Percentiles rank a stretch among this genome's conserved stretches.
These are phyloP conservation scores for Notarius quadriscutis DNA, from an alignment of 2,113 vertebrate species.

Conservation along the genomic window DNA sequence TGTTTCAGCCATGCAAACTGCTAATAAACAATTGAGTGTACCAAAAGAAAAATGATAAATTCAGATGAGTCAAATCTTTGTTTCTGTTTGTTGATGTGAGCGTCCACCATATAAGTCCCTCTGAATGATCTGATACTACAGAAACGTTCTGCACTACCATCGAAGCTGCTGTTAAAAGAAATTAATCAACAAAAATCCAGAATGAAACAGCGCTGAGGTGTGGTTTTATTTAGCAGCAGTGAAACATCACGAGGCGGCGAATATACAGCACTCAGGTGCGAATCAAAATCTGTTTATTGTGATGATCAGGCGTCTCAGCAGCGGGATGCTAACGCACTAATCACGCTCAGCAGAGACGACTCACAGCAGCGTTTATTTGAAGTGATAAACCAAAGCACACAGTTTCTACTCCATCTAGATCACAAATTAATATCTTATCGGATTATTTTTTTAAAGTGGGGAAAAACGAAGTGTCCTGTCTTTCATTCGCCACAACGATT, in stretches of 20 bases:
- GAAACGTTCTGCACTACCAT: background rate
- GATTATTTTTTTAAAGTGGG: background rate
- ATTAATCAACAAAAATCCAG: background rate
- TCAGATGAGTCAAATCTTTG: too few species aligned
- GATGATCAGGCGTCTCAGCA: background rate
- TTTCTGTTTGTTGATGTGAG: background rate
- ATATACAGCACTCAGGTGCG: background rate
- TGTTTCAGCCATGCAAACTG: background rate
- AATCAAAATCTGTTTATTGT: background rate
- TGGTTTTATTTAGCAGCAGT: background rate
- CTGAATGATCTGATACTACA: background rate
- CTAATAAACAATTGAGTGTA: background rate
- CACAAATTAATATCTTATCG: background rate
- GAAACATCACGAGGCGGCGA: background rate
- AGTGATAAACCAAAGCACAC: background rate
- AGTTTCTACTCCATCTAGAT: background rate
- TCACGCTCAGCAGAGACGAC: background rate
- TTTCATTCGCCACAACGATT: background rate
- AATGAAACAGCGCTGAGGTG: background rate
- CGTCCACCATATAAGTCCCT: background rate
- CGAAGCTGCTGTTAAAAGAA: background rate
- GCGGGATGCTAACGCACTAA: constrained; percentile 7
- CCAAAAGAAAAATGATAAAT: background rate
- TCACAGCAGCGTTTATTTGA: background rate
- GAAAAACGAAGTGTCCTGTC: background rate